phyloP scores from a whole-genome alignment of 1,140 invertebrate species.

The Melitaea cinxia region DNA sequence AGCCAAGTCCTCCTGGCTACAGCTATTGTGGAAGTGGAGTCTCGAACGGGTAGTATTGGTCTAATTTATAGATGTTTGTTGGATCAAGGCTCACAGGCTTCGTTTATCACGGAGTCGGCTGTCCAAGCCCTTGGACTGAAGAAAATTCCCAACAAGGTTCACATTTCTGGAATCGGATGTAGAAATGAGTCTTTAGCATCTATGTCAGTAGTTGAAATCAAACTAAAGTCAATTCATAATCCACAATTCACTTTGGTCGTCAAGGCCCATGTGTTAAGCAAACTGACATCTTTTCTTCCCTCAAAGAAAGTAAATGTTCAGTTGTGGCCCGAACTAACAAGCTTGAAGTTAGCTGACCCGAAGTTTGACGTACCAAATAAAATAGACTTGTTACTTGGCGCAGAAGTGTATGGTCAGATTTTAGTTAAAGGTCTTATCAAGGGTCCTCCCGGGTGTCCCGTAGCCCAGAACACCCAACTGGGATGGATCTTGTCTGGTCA shows the following conservation, averaged over 20 bases:
- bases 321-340: slow-evolving; percentile 15
- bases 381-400: slow-evolving; percentile 32
- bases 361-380: slow-evolving; percentile 17
- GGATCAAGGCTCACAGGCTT: slow-evolving; percentile 46
- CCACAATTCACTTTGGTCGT: slow-evolving; percentile 24
- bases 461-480: too few species aligned
- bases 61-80: slow-evolving; percentile 31
- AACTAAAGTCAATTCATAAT: slow-evolving; percentile 17
- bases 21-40: slow-evolving; percentile 32
- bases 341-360: slow-evolving; percentile 33
- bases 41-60: slow-evolving; percentile 15
- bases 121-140: slow-evolving; percentile 28
- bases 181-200: slow-evolving; percentile 20
- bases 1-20: slow-evolving; percentile 40
- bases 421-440: not conserved
- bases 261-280: slow-evolving; percentile 36
- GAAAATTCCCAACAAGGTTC: slow-evolving; percentile 12
- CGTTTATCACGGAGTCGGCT: slow-evolving; percentile 36
- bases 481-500: slow-evolving; percentile 34
- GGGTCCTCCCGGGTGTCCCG: too few species aligned
- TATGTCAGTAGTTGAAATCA: slow-evolving; percentile 28
- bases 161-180: slow-evolving; percentile 37
- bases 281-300: slow-evolving; percentile 35
- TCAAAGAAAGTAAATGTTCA: slow-evolving; percentile 16
- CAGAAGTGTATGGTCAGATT: slow-evolving; percentile 31